Conservation (phyloP, 2,888 invertebrate species). For the Pachydiplax longipennis region DNA sequence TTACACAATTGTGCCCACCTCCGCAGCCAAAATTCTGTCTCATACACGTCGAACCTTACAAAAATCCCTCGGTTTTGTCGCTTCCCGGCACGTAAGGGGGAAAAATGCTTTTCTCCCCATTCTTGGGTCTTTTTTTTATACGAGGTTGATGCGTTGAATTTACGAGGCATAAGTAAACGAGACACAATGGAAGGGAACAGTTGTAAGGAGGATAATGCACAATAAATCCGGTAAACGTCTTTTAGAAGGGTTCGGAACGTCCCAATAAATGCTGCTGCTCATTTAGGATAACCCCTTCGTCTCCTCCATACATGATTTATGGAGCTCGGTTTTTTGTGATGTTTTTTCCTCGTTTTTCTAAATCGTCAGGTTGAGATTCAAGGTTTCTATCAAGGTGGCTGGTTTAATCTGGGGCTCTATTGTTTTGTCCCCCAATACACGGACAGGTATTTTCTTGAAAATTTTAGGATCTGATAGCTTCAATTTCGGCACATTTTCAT, state of each 20-base stretch:
- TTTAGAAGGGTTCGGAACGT: background rate
- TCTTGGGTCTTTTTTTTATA: background rate
- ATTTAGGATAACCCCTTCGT: background rate
- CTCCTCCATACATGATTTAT: background rate
- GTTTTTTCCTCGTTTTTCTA: no score
- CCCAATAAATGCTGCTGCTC: background rate
- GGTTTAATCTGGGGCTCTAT: no score
- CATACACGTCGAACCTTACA: background rate
- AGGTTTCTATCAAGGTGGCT: no score
- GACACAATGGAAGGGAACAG: constrained; percentile 11
- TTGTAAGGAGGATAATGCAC: constrained; percentile 2
- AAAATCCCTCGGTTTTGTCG: background rate
- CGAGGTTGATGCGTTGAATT: constrained; percentile 3
- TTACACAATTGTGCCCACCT: background rate
- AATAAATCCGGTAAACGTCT: background rate
- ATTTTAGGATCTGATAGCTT: no score
- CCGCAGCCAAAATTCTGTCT: background rate
- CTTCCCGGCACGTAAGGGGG: constrained; percentile 11
- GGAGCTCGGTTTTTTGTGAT: background rate
- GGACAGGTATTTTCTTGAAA: no score
- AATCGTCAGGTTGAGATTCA: no score
- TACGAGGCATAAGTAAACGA: constrained; percentile 24
- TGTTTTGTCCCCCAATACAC: no score
- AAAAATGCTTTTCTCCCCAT: constrained; percentile 10
- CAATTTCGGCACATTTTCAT: no score